phyloP scores from a whole-genome alignment of 37 sponge, comb jelly and placozoan species.

The Oopsacas minuta region DNA sequence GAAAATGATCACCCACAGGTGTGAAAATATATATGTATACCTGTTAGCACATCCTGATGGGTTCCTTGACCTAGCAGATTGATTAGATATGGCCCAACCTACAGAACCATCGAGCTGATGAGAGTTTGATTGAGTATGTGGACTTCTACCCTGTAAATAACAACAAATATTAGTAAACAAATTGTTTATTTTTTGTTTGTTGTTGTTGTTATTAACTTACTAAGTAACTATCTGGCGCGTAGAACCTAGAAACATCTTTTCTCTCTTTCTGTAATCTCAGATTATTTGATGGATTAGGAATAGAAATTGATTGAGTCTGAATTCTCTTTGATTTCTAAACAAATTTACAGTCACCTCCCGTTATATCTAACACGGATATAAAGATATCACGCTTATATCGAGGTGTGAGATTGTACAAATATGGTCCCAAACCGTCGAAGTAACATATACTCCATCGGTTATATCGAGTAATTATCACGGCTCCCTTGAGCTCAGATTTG shows the following conservation, averaged over 20 bases:
- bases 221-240: neutral
- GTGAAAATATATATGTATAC: neutral
- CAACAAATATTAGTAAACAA: neutral
- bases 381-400: too few species aligned
- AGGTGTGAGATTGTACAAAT: too few species aligned
- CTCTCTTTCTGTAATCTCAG: neutral
- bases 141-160: neutral
- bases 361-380: too few species aligned
- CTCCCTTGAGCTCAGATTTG: too few species aligned
- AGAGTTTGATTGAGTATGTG: neutral
- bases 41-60: conserved; percentile 6
- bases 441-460: too few species aligned
- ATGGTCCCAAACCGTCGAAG: too few species aligned
- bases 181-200: neutral
- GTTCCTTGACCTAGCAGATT: neutral
- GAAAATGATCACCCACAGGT: neutral
- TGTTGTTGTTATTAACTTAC: neutral
- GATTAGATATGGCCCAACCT: conserved; percentile 9
- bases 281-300: neutral
- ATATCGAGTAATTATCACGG: too few species aligned
- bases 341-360: too few species aligned
- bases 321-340: neutral
- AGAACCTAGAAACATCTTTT: neutral
- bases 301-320: neutral
- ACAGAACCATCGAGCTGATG: neutral